These are phyloP conservation scores for Chionodraco myersi DNA, from an alignment of 2,113 vertebrate species.

Conservation along the genomic window DNA sequence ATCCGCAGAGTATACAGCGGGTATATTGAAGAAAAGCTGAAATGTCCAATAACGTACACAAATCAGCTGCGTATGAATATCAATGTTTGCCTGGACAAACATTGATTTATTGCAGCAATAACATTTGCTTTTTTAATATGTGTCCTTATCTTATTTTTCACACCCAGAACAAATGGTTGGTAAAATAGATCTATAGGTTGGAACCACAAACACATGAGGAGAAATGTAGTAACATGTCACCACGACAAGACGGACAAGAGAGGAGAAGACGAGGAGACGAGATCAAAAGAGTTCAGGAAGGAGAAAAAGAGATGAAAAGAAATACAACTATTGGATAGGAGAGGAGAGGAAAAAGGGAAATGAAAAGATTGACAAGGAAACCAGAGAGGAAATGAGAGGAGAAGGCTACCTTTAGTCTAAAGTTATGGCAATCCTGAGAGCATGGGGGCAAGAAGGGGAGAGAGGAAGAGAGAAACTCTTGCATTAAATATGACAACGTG, in stretches of 20 bases:
- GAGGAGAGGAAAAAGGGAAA: not conserved
- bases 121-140: not conserved
- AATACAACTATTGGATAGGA: not conserved
- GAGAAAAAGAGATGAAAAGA: not conserved
- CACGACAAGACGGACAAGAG: slow-evolving; percentile 34
- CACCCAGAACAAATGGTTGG: slow-evolving; percentile 49
- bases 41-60: not conserved
- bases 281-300: not conserved
- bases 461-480: slow-evolving; percentile 77
- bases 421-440: slow-evolving; percentile 85
- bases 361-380: not conserved
- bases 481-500: slow-evolving; percentile 72
- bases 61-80: not conserved
- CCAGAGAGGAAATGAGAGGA: slow-evolving; percentile 2
- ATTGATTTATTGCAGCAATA: not conserved
- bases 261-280: not conserved
- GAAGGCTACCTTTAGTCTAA: slow-evolving; percentile 84
- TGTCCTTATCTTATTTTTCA: too few relatives aligned
- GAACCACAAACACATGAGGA: slow-evolving; percentile 60
- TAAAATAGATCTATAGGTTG: slow-evolving; percentile 58
- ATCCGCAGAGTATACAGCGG: not conserved
- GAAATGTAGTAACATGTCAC: slow-evolving; percentile 38
- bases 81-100: not conserved
- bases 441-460: slow-evolving; percentile 64
- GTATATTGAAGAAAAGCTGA: not conserved